These are phyloP conservation scores for Oryzias woworae DNA, from an alignment of 2,113 vertebrate species.

Conservation along the genomic window DNA sequence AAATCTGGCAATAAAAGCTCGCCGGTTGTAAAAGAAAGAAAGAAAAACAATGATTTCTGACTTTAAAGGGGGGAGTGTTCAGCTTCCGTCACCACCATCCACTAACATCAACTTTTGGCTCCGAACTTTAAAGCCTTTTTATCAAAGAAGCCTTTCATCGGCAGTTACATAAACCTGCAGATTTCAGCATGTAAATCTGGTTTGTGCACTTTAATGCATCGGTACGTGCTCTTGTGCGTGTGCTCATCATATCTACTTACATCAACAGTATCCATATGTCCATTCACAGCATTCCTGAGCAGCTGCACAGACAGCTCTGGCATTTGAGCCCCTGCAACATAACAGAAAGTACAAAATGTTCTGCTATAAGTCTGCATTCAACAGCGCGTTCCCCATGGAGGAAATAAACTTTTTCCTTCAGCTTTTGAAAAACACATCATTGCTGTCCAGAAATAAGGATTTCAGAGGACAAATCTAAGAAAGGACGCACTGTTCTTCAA, in stretches of 20 bases:
- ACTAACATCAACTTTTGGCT: slow-evolving; percentile 41
- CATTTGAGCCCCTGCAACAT: slow-evolving; percentile 17
- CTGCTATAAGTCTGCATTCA: slow-evolving; percentile 6
- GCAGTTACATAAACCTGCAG: slow-evolving; percentile 41
- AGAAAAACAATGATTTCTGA: background rate
- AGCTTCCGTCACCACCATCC: slow-evolving; percentile 51
- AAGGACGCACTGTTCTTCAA: no score
- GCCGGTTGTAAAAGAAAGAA: background rate
- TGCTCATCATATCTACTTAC: slow-evolving; percentile 2
- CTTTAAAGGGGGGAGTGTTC: slow-evolving; percentile 21
- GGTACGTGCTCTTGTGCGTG: background rate
- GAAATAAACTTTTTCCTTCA: background rate
- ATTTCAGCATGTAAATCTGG: slow-evolving; percentile 22
- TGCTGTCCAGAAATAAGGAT: no score
- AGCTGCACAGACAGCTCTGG: slow-evolving; percentile 25
- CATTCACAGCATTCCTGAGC: slow-evolving; percentile 26
- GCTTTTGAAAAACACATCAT: no score
- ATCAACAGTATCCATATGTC: slow-evolving; percentile 24
- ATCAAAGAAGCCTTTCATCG: slow-evolving; percentile 62
- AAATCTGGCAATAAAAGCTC: background rate
- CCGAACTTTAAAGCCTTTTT: slow-evolving; percentile 37
- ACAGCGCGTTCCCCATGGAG: background rate
- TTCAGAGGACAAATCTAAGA: no score
- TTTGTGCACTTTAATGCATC: background rate
- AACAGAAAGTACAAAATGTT: slow-evolving; percentile 30